Evolutionary conservation across 1,140 invertebrate species (phyloP), one percentile per base, ranked within the genome.

Genomic region (Drosophila grimshawi): DNA sequence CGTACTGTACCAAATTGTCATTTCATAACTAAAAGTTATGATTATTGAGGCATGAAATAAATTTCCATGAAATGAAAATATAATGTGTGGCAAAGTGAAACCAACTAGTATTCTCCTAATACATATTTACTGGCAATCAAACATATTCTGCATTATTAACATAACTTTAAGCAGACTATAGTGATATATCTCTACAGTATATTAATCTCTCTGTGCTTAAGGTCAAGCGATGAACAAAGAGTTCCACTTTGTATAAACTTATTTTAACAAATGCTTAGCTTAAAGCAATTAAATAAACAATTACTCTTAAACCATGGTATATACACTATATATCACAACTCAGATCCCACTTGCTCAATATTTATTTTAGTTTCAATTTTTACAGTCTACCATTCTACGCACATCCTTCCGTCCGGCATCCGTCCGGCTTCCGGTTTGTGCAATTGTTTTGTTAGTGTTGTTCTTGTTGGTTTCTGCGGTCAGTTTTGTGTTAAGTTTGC

Each of bases 401-500:
- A 78, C 39, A 48, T 51, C 59, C 69, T 61, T 72, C 39, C 63
- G 66, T 46, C 49, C 53, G 62, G 59, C 19, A 43, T 76, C 51
- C 73, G 51, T 43, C 61, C 53, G 39, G 35, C 46, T 49, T 63
- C 46, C 65, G 57, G 27, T 32, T 48, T 48, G 0, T 57, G 11
- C 56, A 61, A 76, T 71, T 70, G 76, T 72, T 72, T 72, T 72
- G 37, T 66, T 72, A 65, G 59, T 72, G 62, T 66, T 60, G 39
- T 76, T 65, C 27, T 59, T 76, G 55, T 71, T 76, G 71, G 63
- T 52, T 71, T 52, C 62, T 67, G 67, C 49, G 76, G 76, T 79
- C 76, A 72, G 76, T 74, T 74, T 74, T 74, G 64, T 73, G 71
- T 77, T 70, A 78, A 76, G 67, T 79, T 76, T 76, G 43, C 61